phyloP scores from a whole-genome alignment of 2,113 vertebrate species.

The Boulengerochromis microlepis region DNA sequence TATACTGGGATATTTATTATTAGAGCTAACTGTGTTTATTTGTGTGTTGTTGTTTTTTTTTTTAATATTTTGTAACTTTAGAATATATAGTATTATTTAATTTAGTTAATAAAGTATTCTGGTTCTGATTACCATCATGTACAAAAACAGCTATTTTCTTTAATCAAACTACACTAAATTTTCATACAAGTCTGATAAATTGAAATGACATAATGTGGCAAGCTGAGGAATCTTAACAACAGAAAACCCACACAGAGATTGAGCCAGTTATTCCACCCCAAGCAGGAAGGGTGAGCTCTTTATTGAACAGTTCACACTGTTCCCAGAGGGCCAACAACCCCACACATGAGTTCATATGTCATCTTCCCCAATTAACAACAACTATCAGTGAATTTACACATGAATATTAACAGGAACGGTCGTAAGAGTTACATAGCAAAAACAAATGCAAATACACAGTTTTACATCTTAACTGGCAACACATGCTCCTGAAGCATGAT shows the following conservation, averaged over 20 bases:
- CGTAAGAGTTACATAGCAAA: neutral
- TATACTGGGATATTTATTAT: neutral
- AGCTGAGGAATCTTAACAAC: neutral
- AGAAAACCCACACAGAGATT: neutral
- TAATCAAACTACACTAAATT: neutral
- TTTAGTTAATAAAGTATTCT: neutral
- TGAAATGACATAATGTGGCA: neutral
- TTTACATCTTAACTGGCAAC: neutral
- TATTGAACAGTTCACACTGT: neutral
- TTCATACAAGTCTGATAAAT: neutral
- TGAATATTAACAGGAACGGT: neutral
- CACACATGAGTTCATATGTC: neutral
- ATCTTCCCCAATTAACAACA: neutral
- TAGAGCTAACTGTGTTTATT: neutral
- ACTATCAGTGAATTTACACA: neutral
- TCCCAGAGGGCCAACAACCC: neutral
- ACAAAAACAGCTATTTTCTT: neutral
- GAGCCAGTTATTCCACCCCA: neutral
- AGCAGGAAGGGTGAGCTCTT: neutral
- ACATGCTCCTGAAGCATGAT: neutral
- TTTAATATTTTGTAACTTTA: neutral
- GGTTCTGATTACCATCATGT: neutral
- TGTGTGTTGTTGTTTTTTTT: neutral
- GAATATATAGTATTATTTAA: neutral
- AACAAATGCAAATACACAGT: neutral